These are phyloP conservation scores for Temnothorax longispinosus DNA, from an alignment of 1,140 invertebrate species.

Conservation along the genomic window DNA sequence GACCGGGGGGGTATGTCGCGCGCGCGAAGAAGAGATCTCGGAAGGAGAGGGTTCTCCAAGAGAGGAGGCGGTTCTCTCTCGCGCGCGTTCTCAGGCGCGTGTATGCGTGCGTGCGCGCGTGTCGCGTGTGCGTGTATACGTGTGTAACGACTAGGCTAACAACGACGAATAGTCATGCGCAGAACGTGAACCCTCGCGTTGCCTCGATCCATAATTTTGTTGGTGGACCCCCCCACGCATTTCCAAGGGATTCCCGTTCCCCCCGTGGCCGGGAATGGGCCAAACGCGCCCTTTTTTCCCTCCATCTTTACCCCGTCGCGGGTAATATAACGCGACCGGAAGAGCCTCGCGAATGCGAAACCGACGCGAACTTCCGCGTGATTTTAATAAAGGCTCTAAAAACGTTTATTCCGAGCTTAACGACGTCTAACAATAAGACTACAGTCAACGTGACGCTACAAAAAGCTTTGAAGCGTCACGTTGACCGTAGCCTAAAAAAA, in stretches of 20 bases:
- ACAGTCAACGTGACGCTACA: too few species aligned
- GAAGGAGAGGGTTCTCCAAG: neutral
- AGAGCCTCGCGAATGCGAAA: neutral
- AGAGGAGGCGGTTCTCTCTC: neutral
- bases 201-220: constrained; percentile 76
- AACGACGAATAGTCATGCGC: constrained; percentile 64
- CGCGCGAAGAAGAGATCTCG: neutral
- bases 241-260: constrained; percentile 65
- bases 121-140: neutral
- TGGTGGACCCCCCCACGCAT: constrained; percentile 74
- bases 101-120: too few species aligned
- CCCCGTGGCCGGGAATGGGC: constrained; percentile 34
- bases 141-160: neutral
- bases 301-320: neutral
- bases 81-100: neutral
- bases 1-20: neutral
- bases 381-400: too few species aligned
- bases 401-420: too few species aligned
- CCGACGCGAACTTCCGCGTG: too few species aligned
- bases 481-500: too few species aligned
- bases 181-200: constrained; percentile 51
- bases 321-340: neutral
- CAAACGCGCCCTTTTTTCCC: constrained; percentile 65
- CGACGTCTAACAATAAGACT: too few species aligned
- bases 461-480: too few species aligned